phyloP scores from a whole-genome alignment of 2,113 vertebrate species.

The Oriolus oriolus region DNA sequence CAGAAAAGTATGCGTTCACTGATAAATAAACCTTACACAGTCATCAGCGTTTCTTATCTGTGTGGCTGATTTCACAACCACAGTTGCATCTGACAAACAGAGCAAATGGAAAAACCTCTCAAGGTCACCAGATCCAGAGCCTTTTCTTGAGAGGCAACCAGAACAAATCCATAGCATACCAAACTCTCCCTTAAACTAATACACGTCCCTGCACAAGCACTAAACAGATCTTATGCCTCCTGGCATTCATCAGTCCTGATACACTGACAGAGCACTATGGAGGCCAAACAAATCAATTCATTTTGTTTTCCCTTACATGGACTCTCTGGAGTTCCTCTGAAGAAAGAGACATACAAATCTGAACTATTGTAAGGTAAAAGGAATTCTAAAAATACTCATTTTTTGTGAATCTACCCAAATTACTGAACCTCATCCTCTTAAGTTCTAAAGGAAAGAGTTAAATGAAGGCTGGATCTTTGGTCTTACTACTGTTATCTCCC shows the following conservation, averaged over 20 bases:
- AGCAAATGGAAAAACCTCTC: neutral
- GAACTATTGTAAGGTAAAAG: neutral
- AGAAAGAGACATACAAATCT: neutral
- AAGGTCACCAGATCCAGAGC: neutral
- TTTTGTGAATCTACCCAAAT: neutral
- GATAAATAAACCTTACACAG: neutral
- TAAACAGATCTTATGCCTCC: neutral
- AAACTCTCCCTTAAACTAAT: neutral
- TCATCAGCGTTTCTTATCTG: fast-evolving
- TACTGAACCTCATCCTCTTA: neutral
- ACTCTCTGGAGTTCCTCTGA: neutral
- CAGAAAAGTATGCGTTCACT: neutral
- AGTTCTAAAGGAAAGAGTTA: neutral
- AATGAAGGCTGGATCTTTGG: neutral
- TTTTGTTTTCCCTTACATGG: neutral
- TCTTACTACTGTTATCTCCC: neutral
- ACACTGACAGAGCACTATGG: fast-evolving
- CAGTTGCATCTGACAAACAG: neutral
- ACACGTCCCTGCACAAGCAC: neutral
- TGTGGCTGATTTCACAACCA: neutral
- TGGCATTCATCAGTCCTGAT: neutral
- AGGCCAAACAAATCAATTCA: neutral
- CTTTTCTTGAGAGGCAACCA: neutral
- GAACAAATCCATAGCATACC: neutral
- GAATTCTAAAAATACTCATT: neutral